Evolutionary conservation across 2,797 vertebrate species (phyloP).

Genomic region (Sebastes jordani): DNA sequence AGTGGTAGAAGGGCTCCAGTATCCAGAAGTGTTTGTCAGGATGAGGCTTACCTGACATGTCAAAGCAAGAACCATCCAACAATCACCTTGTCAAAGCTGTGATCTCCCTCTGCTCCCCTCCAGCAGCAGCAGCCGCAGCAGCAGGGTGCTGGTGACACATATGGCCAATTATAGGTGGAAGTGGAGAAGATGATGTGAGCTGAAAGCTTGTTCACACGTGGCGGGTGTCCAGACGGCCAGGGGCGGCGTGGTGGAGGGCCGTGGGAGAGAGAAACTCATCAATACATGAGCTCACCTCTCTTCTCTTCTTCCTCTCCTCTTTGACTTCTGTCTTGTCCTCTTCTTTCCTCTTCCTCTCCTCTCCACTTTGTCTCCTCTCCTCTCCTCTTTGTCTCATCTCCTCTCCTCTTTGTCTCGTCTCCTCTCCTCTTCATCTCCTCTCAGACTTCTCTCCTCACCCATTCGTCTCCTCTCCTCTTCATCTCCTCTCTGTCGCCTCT

Average conservation of each 20-base stretch:
- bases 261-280: constrained; percentile 63
- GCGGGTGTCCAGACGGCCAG: constrained; percentile 76
- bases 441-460: too few species aligned
- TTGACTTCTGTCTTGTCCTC: not conserved
- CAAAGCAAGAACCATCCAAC: constrained; percentile 58
- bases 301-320: not conserved
- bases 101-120: constrained; percentile 60
- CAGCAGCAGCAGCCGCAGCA: constrained; percentile 50
- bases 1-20: not conserved
- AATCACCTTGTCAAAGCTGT: constrained; percentile 78
- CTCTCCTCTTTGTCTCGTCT: too few species aligned
- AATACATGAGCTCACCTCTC: constrained; percentile 45
- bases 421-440: too few species aligned
- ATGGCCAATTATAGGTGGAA: constrained; percentile 85
- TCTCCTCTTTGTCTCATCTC: not conserved
- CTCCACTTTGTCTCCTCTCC: not conserved
- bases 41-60: constrained; percentile 57
- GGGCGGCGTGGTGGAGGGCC: constrained; percentile 47
- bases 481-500: not conserved
- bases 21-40: constrained; percentile 28
- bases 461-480: not conserved
- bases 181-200: constrained; percentile 80
- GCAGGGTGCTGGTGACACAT: constrained; percentile 79
- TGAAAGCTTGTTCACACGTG: constrained; percentile 84
- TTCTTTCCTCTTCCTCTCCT: constrained; percentile 5